Evolutionary conservation across 2,113 vertebrate species (phyloP).

Genomic region (Cryptoleucopteryx plumbea): DNA sequence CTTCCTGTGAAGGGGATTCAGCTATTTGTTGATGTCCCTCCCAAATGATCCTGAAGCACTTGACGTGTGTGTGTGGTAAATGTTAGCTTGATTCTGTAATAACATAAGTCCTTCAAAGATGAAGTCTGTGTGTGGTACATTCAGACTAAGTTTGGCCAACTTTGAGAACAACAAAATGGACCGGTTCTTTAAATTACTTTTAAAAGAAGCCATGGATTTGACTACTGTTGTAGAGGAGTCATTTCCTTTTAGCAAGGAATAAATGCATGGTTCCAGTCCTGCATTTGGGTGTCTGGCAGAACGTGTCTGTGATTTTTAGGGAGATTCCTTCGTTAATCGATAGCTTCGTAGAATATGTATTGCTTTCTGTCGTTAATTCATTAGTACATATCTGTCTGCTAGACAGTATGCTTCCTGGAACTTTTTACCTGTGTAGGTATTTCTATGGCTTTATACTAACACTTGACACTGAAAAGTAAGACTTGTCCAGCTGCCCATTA

Average conservation of each 20-base stretch:
- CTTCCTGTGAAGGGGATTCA: neutral
- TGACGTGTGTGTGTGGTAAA: neutral
- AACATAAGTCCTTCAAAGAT: neutral
- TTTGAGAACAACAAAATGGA: neutral
- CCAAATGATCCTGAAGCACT: neutral
- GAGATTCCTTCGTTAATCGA: neutral
- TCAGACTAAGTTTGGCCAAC: neutral
- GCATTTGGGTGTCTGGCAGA: neutral
- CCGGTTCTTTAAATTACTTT: neutral
- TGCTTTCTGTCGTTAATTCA: neutral
- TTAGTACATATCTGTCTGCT: neutral
- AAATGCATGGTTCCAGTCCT: neutral
- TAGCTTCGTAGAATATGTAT: neutral
- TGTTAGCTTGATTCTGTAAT: neutral
- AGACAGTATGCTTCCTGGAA: neutral
- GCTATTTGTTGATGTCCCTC: constrained; percentile 22
- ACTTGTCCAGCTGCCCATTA: constrained; percentile 8
- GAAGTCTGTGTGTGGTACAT: neutral
- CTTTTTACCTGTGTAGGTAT: neutral
- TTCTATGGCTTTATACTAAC: neutral
- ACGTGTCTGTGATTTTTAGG: neutral
- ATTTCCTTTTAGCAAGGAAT: neutral
- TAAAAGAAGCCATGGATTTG: neutral
- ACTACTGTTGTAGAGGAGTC: neutral
- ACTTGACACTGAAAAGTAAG: neutral